Evolutionary conservation across 2,888 invertebrate genomes (phyloP).

Genomic region (Aleiodes alternator): DNA sequence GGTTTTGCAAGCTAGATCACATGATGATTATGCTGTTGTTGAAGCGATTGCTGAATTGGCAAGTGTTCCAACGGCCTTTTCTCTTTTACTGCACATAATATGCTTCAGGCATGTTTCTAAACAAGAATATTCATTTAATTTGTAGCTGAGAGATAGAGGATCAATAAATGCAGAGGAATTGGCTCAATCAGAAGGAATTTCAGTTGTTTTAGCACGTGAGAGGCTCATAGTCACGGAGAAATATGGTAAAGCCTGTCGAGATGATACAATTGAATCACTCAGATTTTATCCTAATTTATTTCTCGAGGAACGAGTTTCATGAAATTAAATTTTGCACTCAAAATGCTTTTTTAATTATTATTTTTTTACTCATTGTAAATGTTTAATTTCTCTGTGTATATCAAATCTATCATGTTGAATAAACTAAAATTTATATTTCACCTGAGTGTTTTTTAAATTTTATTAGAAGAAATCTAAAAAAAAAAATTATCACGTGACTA

Average conservation of each 20-base stretch:
- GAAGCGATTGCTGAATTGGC: constrained; percentile 82
- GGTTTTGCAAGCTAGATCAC: constrained; percentile 90
- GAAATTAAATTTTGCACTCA: background rate
- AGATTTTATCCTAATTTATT: constrained; percentile 96
- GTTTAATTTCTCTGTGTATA: background rate
- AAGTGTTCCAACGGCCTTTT: constrained; percentile 57
- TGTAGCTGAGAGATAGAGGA: constrained; percentile 81
- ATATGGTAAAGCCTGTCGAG: constrained; percentile 91
- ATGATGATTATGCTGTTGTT: constrained; percentile 84
- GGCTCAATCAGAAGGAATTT: constrained; percentile 88
- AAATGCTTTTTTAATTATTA: background rate
- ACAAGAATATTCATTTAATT: constrained; percentile 54
- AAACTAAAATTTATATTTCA: constrained; percentile 14
- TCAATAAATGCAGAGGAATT: constrained; percentile 91
- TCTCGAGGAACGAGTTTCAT: constrained; percentile 71
- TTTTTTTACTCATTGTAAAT: constrained; percentile 18
- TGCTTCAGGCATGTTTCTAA: constrained; percentile 24
- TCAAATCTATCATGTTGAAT: constrained; percentile 13
- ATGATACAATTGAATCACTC: constrained; percentile 96
- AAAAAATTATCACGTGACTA: too few species aligned
- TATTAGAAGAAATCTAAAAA: too few species aligned
- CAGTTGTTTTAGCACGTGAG: constrained; percentile 93
- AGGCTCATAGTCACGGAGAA: constrained; percentile 91
- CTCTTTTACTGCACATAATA: background rate
- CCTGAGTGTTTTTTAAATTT: background rate